Percentiles rank a stretch among this genome's conserved stretches.
Evolutionary conservation across 2,888 invertebrate species (phyloP).

Genomic region (Chloromyia formosa): DNA sequence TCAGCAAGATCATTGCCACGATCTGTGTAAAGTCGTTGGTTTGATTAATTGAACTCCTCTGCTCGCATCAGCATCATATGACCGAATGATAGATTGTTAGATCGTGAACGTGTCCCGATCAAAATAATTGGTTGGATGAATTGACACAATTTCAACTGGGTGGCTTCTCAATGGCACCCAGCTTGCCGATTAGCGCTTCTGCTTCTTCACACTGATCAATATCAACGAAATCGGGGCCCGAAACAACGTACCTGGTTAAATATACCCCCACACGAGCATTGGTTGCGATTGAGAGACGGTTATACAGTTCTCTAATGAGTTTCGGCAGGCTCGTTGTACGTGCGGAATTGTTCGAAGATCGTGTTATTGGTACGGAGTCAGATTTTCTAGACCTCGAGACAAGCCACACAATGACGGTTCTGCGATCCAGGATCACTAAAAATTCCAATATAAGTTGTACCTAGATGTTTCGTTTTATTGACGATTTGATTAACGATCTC

Average conservation of each 20-base stretch:
- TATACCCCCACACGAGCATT: background rate
- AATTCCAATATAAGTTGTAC: background rate
- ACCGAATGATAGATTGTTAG: slow-evolving; percentile 4
- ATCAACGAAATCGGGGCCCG: background rate
- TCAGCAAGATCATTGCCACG: slow-evolving; percentile 26
- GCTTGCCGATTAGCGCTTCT: slow-evolving; percentile 16
- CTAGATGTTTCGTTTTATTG: slow-evolving; percentile 25
- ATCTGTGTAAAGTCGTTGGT: slow-evolving; percentile 23
- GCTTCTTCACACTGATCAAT: slow-evolving; percentile 9
- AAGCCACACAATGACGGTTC: slow-evolving; percentile 1
- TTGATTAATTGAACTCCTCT: slow-evolving; percentile 43
- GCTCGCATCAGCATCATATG: slow-evolving; percentile 18
- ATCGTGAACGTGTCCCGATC: slow-evolving; percentile 43
- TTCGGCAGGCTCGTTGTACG: slow-evolving; percentile 9
- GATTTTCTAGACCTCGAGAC: background rate
- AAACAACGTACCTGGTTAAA: slow-evolving; percentile 26
- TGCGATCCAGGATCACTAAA: too few species aligned
- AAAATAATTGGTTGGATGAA: slow-evolving; percentile 45
- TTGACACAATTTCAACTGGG: slow-evolving; percentile 38
- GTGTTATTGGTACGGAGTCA: slow-evolving; percentile 26
- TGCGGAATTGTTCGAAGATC: background rate
- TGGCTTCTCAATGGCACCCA: slow-evolving; percentile 11
- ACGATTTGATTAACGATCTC: slow-evolving; percentile 42
- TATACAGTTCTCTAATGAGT: slow-evolving; percentile 42
- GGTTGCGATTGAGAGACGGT: too few species aligned